Evolutionary conservation across 2,888 invertebrate genomes (phyloP).

Genomic region (Drosophila nr. perissopoda): DNA sequence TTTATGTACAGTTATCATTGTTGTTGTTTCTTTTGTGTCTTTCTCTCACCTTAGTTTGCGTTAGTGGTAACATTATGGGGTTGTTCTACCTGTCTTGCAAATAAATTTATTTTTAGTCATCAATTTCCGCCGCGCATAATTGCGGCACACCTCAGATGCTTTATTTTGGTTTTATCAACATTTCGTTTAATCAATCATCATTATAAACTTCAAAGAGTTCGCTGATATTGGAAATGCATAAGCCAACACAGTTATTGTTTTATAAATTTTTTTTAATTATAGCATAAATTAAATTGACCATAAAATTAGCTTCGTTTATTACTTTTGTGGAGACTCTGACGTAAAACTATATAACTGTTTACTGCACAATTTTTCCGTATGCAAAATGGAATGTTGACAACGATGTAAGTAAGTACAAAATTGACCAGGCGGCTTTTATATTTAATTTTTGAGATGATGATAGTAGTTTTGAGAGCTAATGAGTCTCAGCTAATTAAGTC

Average conservation of each 20-base stretch:
- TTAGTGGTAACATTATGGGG: conserved; percentile 5
- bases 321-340: neutral
- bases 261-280: neutral
- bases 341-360: neutral
- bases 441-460: conserved; percentile 4
- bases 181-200: conserved; percentile 10
- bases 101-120: conserved; percentile 61
- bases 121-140: conserved; percentile 52
- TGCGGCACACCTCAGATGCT: conserved; percentile 36
- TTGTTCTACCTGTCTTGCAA: conserved; percentile 27
- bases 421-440: neutral
- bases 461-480: neutral
- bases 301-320: neutral
- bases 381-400: neutral
- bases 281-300: conserved; percentile 9
- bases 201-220: conserved; percentile 15
- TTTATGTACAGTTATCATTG: conserved; percentile 13
- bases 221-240: neutral
- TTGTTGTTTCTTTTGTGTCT: neutral
- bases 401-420: neutral
- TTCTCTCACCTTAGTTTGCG: conserved; percentile 13
- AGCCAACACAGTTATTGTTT: neutral
- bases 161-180: conserved; percentile 17
- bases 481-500: conserved; percentile 8
- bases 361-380: neutral